Evolutionary conservation across 2,797 vertebrate genomes (phyloP), one percentile per base, ranked within the genome.

Genomic region (Mus spretus): DNA sequence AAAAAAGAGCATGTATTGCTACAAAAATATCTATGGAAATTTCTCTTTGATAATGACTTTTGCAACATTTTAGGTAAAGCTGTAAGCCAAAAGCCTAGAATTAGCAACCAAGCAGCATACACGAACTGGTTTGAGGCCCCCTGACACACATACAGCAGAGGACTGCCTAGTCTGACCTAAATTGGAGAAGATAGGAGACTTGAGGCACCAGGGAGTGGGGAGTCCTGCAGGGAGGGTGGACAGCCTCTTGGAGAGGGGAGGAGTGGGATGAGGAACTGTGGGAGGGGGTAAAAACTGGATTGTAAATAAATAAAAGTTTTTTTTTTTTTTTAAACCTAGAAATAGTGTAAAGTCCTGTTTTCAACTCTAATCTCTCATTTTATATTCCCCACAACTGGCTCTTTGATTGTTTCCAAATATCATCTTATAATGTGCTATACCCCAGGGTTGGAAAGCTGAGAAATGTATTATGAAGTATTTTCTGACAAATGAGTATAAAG

Each of bases 321-420:
- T 61, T 61, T 61, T 67, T 72, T 9, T 61, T 61, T 61, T 61
- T 61, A 40, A 55, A 55, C 37, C 28, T 90, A 34, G 6, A 50
- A 59, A 26, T 79, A 10, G 63, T 80, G 1, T 20, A 47, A 87
- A 79, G 34, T 47, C 19, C 67, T 65, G 6, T 78, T 96, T 94
- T 89, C 61, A 79, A 19, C 44, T 85, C 65, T 40, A 53, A 70
- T 77, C 50, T 94, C 34, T 80, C 80, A 34, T 50, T 61, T 91
- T 31, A 37, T 72, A 59, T 44, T 53, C 77, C 61, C 92, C 61
- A 89, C 44, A 20, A 24, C 26, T 89, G 55, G 34, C 63, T 72
- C 40, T 61, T 37, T 89, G 83, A 63, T 10, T 53, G 5, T 79
- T 89, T 91, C 61, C 70, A 96, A 94, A 94, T 63, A 82, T 86